Conservation (phyloP, 2,113 vertebrate species). For the Silurus glanis region DNA sequence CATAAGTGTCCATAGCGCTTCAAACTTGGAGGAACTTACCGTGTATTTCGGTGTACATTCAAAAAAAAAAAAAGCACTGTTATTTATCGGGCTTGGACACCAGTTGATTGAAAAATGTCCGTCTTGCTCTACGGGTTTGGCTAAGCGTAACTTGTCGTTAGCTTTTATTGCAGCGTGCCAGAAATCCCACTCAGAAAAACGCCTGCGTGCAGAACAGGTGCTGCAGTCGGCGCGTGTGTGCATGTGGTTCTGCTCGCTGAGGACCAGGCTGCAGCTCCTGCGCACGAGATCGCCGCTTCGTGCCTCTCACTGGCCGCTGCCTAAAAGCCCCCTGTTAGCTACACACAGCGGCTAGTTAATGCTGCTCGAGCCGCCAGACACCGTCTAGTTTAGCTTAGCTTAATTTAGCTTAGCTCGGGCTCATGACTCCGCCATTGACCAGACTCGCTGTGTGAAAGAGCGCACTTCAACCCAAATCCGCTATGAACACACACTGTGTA, state of each 20-base stretch:
- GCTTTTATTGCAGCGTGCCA: neutral
- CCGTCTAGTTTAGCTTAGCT: neutral
- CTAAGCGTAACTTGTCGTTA: neutral
- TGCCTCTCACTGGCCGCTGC: neutral
- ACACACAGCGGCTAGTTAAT: neutral
- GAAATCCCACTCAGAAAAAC: neutral
- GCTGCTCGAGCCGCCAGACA: neutral
- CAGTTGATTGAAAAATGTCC: neutral
- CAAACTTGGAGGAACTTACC: constrained; percentile 28
- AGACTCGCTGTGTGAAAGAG: neutral
- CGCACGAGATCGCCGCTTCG: neutral
- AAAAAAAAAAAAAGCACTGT: neutral
- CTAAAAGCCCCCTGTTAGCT: neutral
- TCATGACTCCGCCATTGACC: neutral
- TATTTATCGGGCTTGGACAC: neutral
- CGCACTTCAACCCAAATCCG: neutral
- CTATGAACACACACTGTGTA: no score
- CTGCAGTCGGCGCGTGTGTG: neutral
- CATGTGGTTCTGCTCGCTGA: neutral
- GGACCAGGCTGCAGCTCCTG: neutral
- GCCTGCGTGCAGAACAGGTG: neutral
- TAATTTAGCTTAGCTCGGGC: neutral
- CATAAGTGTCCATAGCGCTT: neutral
- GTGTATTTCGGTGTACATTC: constrained; percentile 22
- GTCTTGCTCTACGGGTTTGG: neutral